Evolutionary conservation across 2,797 vertebrate genomes (phyloP).

Genomic region (Chaetodon trifasciatus): DNA sequence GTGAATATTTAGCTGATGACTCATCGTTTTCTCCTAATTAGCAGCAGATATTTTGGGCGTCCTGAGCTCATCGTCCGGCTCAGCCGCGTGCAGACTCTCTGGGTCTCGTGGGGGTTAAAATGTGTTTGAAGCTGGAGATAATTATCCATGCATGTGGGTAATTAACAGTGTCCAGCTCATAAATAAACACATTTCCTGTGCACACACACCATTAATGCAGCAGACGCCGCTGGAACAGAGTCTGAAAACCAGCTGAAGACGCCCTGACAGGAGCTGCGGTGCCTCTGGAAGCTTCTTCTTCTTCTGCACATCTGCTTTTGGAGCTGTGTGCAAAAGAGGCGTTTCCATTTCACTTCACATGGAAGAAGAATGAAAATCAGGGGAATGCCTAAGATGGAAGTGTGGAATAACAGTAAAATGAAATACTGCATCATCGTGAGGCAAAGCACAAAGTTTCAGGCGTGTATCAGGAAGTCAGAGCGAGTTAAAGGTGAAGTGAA

Average conservation of each 20-base stretch:
- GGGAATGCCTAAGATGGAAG: no score
- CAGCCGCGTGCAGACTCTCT: conserved; percentile 64
- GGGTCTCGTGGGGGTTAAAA: conserved; percentile 57
- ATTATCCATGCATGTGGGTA: conserved; percentile 76
- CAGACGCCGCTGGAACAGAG: conserved; percentile 13
- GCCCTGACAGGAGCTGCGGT: background rate
- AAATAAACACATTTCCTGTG: conserved; percentile 72
- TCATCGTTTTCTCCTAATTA: conserved; percentile 81
- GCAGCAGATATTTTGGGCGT: conserved; percentile 53
- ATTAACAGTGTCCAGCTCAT: conserved; percentile 75
- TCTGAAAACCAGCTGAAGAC: background rate
- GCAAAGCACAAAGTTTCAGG: no score
- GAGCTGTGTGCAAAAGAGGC: background rate
- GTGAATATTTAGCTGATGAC: conserved; percentile 27
- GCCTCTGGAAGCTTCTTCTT: background rate
- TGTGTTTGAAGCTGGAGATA: conserved; percentile 85
- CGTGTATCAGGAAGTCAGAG: no score
- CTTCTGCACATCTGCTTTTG: background rate
- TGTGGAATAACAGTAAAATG: no score
- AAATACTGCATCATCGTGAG: no score
- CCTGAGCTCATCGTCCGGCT: conserved; percentile 64
- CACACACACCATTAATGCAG: conserved; percentile 33
- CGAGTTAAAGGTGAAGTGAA: no score
- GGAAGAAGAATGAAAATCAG: no score
- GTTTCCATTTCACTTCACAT: background rate